Conservation (phyloP, 2,797 vertebrate genomes). For the Anisognathus igniventris region DNA sequence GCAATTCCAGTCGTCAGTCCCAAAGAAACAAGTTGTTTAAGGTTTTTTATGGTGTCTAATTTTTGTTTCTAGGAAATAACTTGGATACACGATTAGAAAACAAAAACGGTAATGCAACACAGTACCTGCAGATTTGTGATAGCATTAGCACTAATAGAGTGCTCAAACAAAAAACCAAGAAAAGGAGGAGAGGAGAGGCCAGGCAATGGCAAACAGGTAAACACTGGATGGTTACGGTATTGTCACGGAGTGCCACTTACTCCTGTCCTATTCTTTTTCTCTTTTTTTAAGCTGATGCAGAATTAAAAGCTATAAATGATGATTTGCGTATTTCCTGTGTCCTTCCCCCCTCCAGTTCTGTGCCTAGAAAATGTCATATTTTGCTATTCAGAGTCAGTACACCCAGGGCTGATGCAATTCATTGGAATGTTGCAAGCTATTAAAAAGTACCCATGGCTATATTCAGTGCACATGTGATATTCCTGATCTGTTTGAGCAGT, state of each 20-base stretch:
- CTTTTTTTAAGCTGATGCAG: slow-evolving; percentile 5
- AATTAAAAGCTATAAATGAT: not conserved
- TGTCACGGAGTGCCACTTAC: slow-evolving; percentile 46
- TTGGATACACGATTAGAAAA: slow-evolving; percentile 87
- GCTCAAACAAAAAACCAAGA: slow-evolving; percentile 92
- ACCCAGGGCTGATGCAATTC: not conserved
- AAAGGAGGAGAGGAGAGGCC: slow-evolving; percentile 92
- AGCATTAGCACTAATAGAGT: slow-evolving; percentile 85
- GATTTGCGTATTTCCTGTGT: slow-evolving; percentile 63
- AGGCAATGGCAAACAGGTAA: slow-evolving; percentile 97
- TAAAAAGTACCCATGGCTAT: not conserved
- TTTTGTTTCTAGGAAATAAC: slow-evolving; percentile 84
- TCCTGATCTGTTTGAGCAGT: slow-evolving; percentile 16
- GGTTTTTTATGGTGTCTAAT: slow-evolving; percentile 62
- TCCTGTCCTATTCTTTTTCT: slow-evolving; percentile 35
- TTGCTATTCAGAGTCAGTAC: not conserved
- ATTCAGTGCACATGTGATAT: not conserved
- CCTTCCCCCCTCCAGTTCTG: slow-evolving; percentile 62
- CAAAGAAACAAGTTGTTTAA: slow-evolving; percentile 34
- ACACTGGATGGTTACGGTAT: slow-evolving; percentile 44
- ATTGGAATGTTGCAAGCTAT: not conserved
- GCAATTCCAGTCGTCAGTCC: slow-evolving; percentile 51
- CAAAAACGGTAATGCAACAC: slow-evolving; percentile 87
- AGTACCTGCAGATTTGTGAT: slow-evolving; percentile 95
- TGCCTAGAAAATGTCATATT: slow-evolving; percentile 15